Evolutionary conservation across 2,888 invertebrate species (phyloP), one percentile per base, ranked within the genome.

Genomic region (Chymomyza fuscimana): DNA sequence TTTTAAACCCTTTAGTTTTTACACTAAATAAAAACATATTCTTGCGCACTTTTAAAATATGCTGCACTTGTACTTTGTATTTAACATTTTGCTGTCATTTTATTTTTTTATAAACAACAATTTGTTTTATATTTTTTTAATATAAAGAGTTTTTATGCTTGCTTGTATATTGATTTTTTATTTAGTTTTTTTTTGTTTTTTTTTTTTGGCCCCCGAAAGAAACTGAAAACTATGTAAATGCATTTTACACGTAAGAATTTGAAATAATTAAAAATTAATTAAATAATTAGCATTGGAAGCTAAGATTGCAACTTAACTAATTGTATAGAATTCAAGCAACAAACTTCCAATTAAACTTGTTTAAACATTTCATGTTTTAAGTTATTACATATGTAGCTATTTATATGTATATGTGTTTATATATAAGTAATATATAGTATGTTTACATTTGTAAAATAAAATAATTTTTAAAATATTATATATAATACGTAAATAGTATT

Each of bases 151-250:
- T 71, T 68, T 73, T 67, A 65, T 73, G 69, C 65, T 71, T 66
- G 65, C 59, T 69, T 67, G 74, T 72, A 77, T 77, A 74, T 79
- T 72, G 65, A 63, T 76, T 80, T 78, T 68, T 71, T 68, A 36
- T 32, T 2, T 19, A 1, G 2, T 80, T 78, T 68, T 71, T 68
- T 46, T 32, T 7, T 76, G 79, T 78, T 68, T 7, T 32, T 32
- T 75, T 72, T 71, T 80, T 90, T 91, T 91, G 91, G 91, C 91
- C 91, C 91, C 91, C 91, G 90, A 91, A 91, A 91, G 89, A 91
- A 91, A 91, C 78, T 79, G 72, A 78, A 85, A 86, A 78, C 29
- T 70, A 66, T 79, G 72, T 76, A 75, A 83, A 79, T 80, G 85
- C 82, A 81, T 79, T 76, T 81, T 75, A 80, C 82, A 82, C 72